Evolutionary conservation across 2,797 vertebrate species (phyloP), one percentile per base, ranked within the genome.

Genomic region (Malurus leucopterus): DNA sequence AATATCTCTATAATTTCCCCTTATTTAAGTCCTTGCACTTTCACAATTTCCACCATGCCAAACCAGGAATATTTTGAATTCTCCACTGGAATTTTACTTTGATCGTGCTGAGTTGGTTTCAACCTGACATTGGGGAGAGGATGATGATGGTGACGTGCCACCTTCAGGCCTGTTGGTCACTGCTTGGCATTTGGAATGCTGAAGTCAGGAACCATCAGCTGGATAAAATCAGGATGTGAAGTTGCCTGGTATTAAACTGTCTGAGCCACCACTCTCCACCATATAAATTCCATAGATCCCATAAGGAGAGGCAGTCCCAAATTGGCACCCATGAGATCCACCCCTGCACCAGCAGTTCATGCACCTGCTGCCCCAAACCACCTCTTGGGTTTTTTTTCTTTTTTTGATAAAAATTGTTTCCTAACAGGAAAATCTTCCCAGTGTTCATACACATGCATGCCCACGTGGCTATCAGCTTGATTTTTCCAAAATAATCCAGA

Each of bases 371-470:
- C 17, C 67, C 53, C 47, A 63, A 14, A 2, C 5, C 21, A 76
- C 8, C 3, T 4, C 6, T 13, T 16, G 29, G 7, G 2, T n/a
- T n/a, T n/a, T n/a, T n/a, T n/a, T 0, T 16, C 77, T 50, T 79
- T 72, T 62, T 86, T 55, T 4, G 27, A 22, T 46, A 53, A 63
- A 84, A 79, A 73, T 23, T 63, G 2, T 12, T 29, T 44, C 34
- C 29, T 70, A 40, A 29, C 68, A 82, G 46, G 41, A 53, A 73
- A 79, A 59, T 47, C 62, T 58, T 62, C 13, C 30, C 24, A 26
- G 24, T 89, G 29, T 22, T 77, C 44, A 13, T 68, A 63, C 14
- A 55, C n/a, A 16, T 63, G 14, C 22, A 34, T 26, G 17, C 15
- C 63, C 30, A 55, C 13, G 1, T 24, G 43, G 21, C 50, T 68